These are phyloP conservation scores for Apteryx mantelli DNA, from an alignment of 2,113 vertebrate species.

Conservation along the genomic window DNA sequence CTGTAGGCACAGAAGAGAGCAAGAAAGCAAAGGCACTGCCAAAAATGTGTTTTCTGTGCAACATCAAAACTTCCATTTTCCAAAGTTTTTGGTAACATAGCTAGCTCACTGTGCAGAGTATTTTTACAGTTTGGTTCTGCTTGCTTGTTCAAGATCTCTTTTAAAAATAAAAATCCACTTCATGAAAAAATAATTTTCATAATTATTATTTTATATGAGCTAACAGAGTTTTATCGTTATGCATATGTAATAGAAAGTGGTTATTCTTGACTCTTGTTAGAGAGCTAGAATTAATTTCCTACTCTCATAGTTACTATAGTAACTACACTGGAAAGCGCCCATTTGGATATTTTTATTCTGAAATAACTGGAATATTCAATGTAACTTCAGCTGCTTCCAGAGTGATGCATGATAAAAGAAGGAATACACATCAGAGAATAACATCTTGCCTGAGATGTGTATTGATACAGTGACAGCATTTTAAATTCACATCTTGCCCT, in stretches of 20 bases:
- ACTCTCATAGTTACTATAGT: conserved; percentile 58
- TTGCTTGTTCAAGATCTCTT: conserved; percentile 31
- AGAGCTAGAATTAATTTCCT: conserved; percentile 57
- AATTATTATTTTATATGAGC: conserved; percentile 66
- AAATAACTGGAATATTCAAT: conserved; percentile 4
- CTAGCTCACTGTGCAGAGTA: background rate
- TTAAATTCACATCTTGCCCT: background rate
- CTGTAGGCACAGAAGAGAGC: background rate
- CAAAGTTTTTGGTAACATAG: background rate
- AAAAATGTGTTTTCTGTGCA: background rate
- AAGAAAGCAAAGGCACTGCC: background rate
- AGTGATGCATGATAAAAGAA: background rate
- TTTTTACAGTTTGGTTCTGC: background rate
- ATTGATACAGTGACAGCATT: background rate
- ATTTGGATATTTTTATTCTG: conserved; percentile 58
- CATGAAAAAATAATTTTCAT: conserved; percentile 56
- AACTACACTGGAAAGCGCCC: conserved; percentile 27
- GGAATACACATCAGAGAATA: background rate
- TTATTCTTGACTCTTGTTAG: conserved; percentile 65
- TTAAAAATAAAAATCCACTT: conserved; percentile 62
- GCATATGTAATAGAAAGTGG: conserved; percentile 49
- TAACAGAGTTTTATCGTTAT: conserved; percentile 48
- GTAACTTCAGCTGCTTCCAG: background rate
- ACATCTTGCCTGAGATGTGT: background rate
- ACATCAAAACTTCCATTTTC: background rate